These are phyloP conservation scores for Pachyrhynchus sulphureomaculatus DNA, from an alignment of 1,140 invertebrate species.

Conservation along the genomic window DNA sequence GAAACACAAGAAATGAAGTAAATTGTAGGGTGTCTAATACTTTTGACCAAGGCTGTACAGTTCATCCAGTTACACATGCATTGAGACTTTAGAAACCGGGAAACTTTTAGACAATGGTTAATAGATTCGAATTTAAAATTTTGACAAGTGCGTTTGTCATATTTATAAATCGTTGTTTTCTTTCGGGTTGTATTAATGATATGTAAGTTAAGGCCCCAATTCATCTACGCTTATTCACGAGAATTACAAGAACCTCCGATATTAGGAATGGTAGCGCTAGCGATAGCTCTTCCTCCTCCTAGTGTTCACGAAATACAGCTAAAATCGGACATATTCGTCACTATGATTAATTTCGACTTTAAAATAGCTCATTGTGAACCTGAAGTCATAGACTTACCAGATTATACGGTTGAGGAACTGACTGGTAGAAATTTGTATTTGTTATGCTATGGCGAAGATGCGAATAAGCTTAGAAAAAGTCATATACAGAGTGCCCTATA, in stretches of 20 bases:
- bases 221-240: slow-evolving; percentile 84
- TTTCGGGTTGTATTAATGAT: slow-evolving; percentile 88
- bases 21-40: too few species aligned
- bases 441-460: slow-evolving; percentile 93
- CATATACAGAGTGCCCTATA: too few species aligned
- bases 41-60: too few species aligned
- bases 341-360: slow-evolving; percentile 92
- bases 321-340: slow-evolving; percentile 96
- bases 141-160: not conserved
- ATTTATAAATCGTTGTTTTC: not conserved
- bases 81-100: too few species aligned
- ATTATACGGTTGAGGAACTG: slow-evolving; percentile 90
- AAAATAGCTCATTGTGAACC: slow-evolving; percentile 96
- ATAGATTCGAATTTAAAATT: too few species aligned
- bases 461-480: slow-evolving; percentile 87
- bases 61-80: too few species aligned
- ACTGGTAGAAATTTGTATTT: slow-evolving; percentile 92
- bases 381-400: slow-evolving; percentile 89
- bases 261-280: slow-evolving; percentile 90
- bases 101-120: too few species aligned
- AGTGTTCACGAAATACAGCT: slow-evolving; percentile 95
- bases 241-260: slow-evolving; percentile 79
- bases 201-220: slow-evolving; percentile 86
- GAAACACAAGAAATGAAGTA: too few species aligned
- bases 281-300: slow-evolving; percentile 92